Conservation (phyloP, 2,113 vertebrate species). For the Otis tarda region DNA sequence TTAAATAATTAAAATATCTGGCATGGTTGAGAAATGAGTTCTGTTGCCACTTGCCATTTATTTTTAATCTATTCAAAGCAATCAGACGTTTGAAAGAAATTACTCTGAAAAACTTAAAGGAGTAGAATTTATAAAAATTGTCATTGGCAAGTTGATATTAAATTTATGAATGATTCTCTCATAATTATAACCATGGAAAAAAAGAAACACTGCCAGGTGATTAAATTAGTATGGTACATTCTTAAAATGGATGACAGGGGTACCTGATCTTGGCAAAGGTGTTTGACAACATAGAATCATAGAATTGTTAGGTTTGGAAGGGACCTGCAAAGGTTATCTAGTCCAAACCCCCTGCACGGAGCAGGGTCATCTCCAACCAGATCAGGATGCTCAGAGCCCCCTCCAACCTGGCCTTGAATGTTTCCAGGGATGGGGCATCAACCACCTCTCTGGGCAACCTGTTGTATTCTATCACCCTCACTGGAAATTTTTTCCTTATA, state of each 20-base stretch:
- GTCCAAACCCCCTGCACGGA: too few relatives aligned
- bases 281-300: not conserved
- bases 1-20: slow-evolving; percentile 48
- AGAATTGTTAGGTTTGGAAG: too few relatives aligned
- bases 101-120: not conserved
- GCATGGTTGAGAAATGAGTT: not conserved
- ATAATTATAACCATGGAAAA: not conserved
- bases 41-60: not conserved
- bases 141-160: not conserved
- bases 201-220: not conserved
- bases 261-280: not conserved
- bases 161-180: not conserved
- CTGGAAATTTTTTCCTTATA: too few relatives aligned
- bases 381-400: too few relatives aligned
- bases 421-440: too few relatives aligned
- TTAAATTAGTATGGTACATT: not conserved
- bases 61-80: slow-evolving; percentile 21
- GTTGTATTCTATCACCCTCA: too few relatives aligned
- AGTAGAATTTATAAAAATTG: not conserved
- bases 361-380: too few relatives aligned
- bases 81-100: not conserved
- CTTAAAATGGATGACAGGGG: not conserved
- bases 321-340: too few relatives aligned
- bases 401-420: too few relatives aligned
- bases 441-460: too few relatives aligned